These are phyloP conservation scores for Pristionchus mayeri DNA, from an alignment of 2,888 invertebrate species.

Conservation along the genomic window DNA sequence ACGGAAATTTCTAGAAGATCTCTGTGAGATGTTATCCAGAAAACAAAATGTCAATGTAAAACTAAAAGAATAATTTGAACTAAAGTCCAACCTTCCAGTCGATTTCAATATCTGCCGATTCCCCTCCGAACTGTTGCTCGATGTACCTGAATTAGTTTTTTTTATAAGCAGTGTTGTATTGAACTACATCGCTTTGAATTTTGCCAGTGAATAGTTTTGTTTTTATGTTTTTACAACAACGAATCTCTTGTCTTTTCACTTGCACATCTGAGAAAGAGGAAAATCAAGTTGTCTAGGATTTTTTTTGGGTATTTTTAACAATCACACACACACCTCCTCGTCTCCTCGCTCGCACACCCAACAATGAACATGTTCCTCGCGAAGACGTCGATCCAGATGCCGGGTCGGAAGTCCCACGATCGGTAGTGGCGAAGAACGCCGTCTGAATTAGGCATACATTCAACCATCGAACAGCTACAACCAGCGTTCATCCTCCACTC, in stretches of 20 bases:
- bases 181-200: too few relatives aligned
- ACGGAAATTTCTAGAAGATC: too few relatives aligned
- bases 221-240: neutral
- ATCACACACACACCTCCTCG: slow-evolving; percentile 41
- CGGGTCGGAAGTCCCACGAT: slow-evolving; percentile 65
- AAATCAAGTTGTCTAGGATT: neutral
- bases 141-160: slow-evolving; percentile 53
- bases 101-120: slow-evolving; percentile 12
- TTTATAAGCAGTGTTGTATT: too few relatives aligned
- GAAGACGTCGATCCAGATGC: slow-evolving; percentile 60
- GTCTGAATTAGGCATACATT: slow-evolving; percentile 51
- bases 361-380: slow-evolving; percentile 48
- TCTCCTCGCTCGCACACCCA: slow-evolving; percentile 34
- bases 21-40: too few relatives aligned
- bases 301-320: neutral
- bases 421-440: slow-evolving; percentile 58
- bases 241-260: slow-evolving; percentile 34
- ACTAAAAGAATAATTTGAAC: neutral
- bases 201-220: neutral
- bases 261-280: slow-evolving; percentile 29
- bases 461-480: too few relatives aligned
- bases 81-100: slow-evolving; percentile 47
- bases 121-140: slow-evolving; percentile 60
- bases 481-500: too few relatives aligned
- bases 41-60: too few relatives aligned